Evolutionary conservation across 2,113 vertebrate species (phyloP), one percentile per base, ranked within the genome.

Genomic region (Callionymus lyra): DNA sequence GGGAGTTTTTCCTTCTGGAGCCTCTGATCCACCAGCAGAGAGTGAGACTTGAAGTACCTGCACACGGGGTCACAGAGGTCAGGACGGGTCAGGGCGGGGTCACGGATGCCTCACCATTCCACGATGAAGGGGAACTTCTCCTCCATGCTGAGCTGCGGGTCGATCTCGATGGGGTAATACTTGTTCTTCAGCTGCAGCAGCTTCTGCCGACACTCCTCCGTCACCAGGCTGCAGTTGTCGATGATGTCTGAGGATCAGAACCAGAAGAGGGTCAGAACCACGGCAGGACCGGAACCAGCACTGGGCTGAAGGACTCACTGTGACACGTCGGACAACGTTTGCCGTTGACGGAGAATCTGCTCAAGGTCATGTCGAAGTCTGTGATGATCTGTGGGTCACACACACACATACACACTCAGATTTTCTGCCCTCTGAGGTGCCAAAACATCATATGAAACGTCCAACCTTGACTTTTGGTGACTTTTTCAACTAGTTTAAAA

Each of bases 361-460:
- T 97, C 67, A 98, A 80, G 18, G 94, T 99, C 94, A 97, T 99
- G 82, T 99, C 95, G 65, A 99, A 99, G 82, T 99, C 95, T 76
- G 95, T 97, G 82, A 99, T 98, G 70, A 99, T 85, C 95, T 99
- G 79, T 14, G 3, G 21, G n/a, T n/a, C n/a, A n/a, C n/a, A n/a
- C n/a, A n/a, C n/a, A n/a, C n/a, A n/a, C n/a, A n/a, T n/a, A n/a
- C n/a, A n/a, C n/a, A n/a, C n/a, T n/a, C n/a, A n/a, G n/a, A n/a
- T n/a, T n/a, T n/a, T n/a, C n/a, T n/a, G n/a, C n/a, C n/a, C n/a
- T n/a, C n/a, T n/a, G n/a, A n/a, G n/a, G n/a, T n/a, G n/a, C n/a
- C n/a, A n/a, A n/a, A n/a, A n/a, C n/a, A n/a, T n/a, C n/a, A n/a
- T n/a, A n/a, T n/a, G n/a, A n/a, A n/a, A n/a, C n/a, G n/a, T n/a